Conservation (phyloP, 1,140 invertebrate genomes). For the Nylanderia fulva region DNA sequence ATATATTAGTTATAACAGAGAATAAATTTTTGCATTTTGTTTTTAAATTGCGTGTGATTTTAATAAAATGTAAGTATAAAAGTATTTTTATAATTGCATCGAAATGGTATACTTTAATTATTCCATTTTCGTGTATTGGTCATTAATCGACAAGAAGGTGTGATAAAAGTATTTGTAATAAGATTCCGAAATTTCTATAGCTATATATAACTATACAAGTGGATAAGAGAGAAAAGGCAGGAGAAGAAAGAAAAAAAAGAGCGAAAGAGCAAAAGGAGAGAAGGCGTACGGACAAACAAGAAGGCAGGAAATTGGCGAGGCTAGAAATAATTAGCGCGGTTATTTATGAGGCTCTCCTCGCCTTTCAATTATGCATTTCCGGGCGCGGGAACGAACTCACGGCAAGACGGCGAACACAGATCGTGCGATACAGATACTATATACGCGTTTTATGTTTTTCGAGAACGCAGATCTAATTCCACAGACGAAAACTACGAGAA, state of each 20-base stretch:
- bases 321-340: constrained; percentile 81
- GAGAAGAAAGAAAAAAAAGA: constrained; percentile 12
- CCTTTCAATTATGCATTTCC: constrained; percentile 82
- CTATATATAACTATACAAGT: background rate
- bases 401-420: constrained; percentile 31
- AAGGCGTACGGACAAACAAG: constrained; percentile 11
- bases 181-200: background rate
- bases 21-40: no score
- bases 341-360: constrained; percentile 79
- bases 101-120: no score
- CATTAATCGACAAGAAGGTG: no score
- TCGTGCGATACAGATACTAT: background rate
- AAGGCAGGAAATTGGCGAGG: constrained; percentile 79
- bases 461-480: background rate
- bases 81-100: no score
- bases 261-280: constrained; percentile 17
- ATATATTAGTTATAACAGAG: background rate
- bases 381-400: constrained; percentile 77
- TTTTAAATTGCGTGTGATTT: no score
- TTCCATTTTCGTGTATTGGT: no score
- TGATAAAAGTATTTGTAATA: no score
- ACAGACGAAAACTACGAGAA: background rate
- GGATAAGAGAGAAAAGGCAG: no score
- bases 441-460: background rate
- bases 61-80: no score